Evolutionary conservation across 2,113 vertebrate species (phyloP).

Genomic region (Athene cunicularia): DNA sequence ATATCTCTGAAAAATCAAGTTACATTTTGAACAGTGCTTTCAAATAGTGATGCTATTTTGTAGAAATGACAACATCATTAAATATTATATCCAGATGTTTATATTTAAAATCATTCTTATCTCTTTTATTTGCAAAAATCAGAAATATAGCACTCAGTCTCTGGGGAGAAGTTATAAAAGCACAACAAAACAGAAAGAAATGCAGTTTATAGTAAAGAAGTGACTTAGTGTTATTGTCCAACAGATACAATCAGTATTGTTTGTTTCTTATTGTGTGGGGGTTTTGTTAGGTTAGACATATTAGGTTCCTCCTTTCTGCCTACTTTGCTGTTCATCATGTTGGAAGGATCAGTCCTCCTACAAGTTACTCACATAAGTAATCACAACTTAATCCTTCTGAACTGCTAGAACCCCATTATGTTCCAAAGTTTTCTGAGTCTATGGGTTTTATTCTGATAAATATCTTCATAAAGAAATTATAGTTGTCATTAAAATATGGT

Average conservation of each 20-base stretch:
- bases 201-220: neutral
- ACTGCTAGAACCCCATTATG: neutral
- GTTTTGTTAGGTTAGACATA: neutral
- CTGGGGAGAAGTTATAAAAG: neutral
- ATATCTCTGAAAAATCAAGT: neutral
- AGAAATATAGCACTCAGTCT: neutral
- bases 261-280: neutral
- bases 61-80: neutral
- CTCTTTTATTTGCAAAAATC: neutral
- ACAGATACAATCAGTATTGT: neutral
- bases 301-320: neutral
- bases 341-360: neutral
- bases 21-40: conserved; percentile 12
- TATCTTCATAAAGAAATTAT: neutral
- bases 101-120: neutral
- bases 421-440: neutral
- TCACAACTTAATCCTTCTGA: neutral
- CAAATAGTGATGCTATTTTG: neutral
- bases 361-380: neutral
- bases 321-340: neutral
- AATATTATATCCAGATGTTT: neutral
- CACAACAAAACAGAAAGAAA: neutral
- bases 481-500: neutral
- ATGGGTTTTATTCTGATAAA: neutral
- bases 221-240: neutral